phyloP scores from a whole-genome alignment of 2,797 vertebrate species.

The Rhabdophis nuchalis region DNA sequence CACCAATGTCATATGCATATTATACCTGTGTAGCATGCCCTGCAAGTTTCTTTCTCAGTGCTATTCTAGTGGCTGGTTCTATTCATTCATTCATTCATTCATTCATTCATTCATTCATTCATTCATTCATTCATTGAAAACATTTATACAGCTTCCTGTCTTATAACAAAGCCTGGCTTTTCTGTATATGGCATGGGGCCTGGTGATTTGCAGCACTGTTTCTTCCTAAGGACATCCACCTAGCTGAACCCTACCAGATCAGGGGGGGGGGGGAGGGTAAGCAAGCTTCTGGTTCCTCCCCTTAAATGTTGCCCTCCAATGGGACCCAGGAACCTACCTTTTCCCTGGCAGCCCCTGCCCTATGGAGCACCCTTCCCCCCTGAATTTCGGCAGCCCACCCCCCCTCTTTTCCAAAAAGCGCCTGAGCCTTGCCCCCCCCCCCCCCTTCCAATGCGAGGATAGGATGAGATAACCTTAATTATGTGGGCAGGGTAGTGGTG shows the following conservation, averaged over 20 bases:
- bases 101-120: too few species aligned
- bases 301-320: not conserved
- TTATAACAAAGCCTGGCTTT: not conserved
- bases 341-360: not conserved
- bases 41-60: not conserved
- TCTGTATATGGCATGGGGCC: not conserved
- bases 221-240: not conserved
- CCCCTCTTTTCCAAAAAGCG: not conserved
- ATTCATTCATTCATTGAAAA: not conserved
- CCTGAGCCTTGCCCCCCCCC: not conserved
- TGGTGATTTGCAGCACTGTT: not conserved
- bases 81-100: not conserved
- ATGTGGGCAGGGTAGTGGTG: not conserved
- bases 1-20: not conserved
- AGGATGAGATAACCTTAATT: not conserved
- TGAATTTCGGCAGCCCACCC: not conserved
- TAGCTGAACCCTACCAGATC: not conserved
- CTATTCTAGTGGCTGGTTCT: not conserved
- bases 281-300: not conserved
- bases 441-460: not conserved
- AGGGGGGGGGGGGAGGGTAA: too few species aligned
- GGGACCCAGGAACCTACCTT: not conserved
- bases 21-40: not conserved
- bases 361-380: not conserved
- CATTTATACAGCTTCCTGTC: not conserved